phyloP scores from a whole-genome alignment of 2,888 invertebrate species.

The Patella pellucida region DNA sequence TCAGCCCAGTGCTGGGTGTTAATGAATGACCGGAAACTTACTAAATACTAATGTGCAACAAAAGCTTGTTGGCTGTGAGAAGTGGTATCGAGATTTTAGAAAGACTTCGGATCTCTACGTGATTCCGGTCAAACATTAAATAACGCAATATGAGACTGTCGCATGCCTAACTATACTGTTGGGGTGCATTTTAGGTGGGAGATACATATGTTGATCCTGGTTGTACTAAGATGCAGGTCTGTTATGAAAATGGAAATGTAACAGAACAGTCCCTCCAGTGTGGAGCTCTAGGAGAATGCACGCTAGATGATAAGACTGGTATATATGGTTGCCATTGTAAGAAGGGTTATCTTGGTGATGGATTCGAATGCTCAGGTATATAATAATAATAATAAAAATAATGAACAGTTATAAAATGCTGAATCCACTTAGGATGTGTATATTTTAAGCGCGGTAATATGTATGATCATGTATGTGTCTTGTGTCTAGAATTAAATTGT shows the following conservation, averaged over 20 bases:
- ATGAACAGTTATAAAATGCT: too few species aligned
- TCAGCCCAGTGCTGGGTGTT: too few species aligned
- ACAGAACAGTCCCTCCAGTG: constrained; percentile 30
- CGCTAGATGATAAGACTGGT: constrained; percentile 37
- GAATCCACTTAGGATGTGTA: too few species aligned
- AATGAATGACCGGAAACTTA: too few species aligned
- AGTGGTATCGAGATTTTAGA: neutral
- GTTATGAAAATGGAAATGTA: constrained; percentile 30
- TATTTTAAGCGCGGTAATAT: too few species aligned
- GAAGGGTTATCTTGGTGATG: constrained; percentile 45
- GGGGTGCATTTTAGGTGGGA: constrained; percentile 32
- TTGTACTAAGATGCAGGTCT: constrained; percentile 32
- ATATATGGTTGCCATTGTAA: constrained; percentile 51
- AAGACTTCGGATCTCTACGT: too few species aligned
- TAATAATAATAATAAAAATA: too few species aligned
- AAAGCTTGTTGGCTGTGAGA: neutral
- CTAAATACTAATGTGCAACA: too few species aligned
- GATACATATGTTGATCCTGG: constrained; percentile 25
- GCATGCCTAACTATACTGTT: neutral
- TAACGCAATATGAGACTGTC: too few species aligned
- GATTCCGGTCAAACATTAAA: too few species aligned
- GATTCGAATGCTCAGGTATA: constrained; percentile 39
- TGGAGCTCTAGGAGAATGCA: constrained; percentile 42
- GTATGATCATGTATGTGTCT: too few species aligned
- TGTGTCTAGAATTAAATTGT: too few species aligned